A percentile compares a stretch with the other conserved stretches of the same genome.
These are phyloP conservation scores for Perithous albicinctus DNA, from an alignment of 2,888 invertebrate genomes.

Conservation along the genomic window DNA sequence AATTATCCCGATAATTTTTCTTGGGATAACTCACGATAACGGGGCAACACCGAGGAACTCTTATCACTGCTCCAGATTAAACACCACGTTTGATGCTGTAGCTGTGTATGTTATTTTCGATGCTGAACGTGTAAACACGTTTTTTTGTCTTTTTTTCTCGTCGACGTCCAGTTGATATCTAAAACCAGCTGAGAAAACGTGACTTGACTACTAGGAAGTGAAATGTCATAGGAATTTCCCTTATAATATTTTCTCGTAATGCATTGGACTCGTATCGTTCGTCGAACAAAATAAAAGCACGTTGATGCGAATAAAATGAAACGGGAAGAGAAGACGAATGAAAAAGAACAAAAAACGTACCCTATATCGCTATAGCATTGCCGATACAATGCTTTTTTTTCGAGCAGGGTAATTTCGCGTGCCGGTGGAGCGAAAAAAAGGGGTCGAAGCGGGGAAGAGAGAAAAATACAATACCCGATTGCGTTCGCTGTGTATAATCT, in stretches of 20 bases:
- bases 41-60: constrained; percentile 11
- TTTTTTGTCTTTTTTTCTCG: neutral
- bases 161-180: neutral
- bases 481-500: constrained; percentile 74
- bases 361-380: constrained; percentile 12
- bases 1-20: constrained; percentile 44
- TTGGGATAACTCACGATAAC: constrained; percentile 1
- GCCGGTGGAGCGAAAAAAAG: constrained; percentile 50
- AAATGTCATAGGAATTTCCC: constrained; percentile 18
- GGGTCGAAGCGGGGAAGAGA: neutral
- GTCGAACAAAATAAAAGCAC: constrained; percentile 13
- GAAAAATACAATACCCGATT: constrained; percentile 70
- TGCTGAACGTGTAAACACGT: constrained; percentile 19
- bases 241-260: neutral
- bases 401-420: constrained; percentile 77
- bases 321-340: constrained; percentile 59
- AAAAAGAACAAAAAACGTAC: constrained; percentile 37
- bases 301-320: constrained; percentile 26
- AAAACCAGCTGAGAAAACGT: neutral
- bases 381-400: constrained; percentile 78
- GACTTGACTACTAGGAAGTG: neutral
- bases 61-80: constrained; percentile 71
- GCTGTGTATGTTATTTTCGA: neutral
- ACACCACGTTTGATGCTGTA: constrained; percentile 64
- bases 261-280: neutral